phyloP scores from a whole-genome alignment of 2,113 vertebrate species.

The Empidonax traillii region DNA sequence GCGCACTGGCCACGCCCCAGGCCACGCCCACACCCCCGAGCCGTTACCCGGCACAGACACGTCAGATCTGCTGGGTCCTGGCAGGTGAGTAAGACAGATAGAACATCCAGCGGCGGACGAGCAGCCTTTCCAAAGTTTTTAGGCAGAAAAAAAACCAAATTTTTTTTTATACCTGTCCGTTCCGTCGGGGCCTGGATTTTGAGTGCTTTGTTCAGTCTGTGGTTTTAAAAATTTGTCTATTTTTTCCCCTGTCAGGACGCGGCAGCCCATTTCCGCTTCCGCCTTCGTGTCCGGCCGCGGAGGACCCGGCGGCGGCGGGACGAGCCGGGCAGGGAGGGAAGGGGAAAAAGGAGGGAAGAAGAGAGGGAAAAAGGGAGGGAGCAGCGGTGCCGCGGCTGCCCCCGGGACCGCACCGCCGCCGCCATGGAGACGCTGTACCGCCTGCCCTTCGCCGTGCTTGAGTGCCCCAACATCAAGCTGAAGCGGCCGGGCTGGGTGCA shows the following conservation, averaged over 20 bases:
- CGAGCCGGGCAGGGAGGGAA: neutral
- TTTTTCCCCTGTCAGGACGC: neutral
- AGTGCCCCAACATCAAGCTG: constrained; percentile 95
- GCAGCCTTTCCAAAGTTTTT: fast-evolving
- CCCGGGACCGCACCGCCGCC: neutral
- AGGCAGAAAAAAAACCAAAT: fast-evolving
- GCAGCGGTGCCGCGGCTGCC: neutral
- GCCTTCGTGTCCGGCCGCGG: constrained; percentile 28
- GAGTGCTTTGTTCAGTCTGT: fast-evolving
- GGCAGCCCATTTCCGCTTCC: neutral
- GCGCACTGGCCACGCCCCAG: fast-evolving
- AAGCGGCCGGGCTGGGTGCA: constrained; percentile 97
- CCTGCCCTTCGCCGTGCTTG: constrained; percentile 88
- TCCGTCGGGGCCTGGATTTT: fast-evolving
- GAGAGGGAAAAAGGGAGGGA: neutral
- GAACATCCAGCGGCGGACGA: fast-evolving
- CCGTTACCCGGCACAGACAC: constrained; percentile 31
- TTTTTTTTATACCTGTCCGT: fast-evolving
- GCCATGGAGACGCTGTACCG: constrained; percentile 90
- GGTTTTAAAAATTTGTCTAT: fast-evolving
- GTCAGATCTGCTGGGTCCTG: constrained; percentile 50
- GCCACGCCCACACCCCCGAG: neutral
- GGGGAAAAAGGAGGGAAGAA: no score
- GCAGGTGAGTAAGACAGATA: fast-evolving
- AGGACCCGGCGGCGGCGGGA: neutral